Evolutionary conservation across 2,797 vertebrate genomes (phyloP).

Genomic region (Lindbergichthys nudifrons): DNA sequence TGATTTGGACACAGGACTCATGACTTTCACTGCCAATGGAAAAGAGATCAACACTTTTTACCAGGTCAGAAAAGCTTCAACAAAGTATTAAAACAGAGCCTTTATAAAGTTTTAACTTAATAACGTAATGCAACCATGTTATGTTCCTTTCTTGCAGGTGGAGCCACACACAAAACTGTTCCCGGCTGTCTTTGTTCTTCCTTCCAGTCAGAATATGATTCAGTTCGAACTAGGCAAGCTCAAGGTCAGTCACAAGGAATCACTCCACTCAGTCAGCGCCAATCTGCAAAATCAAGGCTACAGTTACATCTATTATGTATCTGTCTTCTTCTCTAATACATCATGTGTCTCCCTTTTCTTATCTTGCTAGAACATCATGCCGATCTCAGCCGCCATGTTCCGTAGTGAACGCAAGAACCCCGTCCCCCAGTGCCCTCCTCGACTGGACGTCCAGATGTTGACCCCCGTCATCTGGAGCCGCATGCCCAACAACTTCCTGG

Average conservation of each 20-base stretch:
- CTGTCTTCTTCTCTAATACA: background rate
- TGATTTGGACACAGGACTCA: conserved; percentile 93
- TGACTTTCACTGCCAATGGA: conserved; percentile 95
- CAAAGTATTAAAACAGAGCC: background rate
- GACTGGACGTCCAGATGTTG: conserved; percentile 90
- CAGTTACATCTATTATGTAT: background rate
- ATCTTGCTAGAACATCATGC: conserved; percentile 93
- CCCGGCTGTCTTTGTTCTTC: conserved; percentile 90
- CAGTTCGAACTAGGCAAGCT: conserved; percentile 94
- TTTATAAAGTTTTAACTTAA: background rate
- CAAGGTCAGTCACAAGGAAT: conserved; percentile 82
- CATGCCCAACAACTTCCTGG: conserved; percentile 92
- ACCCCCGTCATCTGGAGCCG: conserved; percentile 95
- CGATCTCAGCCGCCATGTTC: conserved; percentile 96
- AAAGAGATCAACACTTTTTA: conserved; percentile 97
- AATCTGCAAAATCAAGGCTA: no score
- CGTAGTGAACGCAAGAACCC: conserved; percentile 93
- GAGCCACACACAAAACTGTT: conserved; percentile 96
- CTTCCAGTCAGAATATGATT: conserved; percentile 92
- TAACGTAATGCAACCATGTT: background rate
- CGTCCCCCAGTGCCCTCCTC: conserved; percentile 91
- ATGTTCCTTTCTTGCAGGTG: conserved; percentile 82
- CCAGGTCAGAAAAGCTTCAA: conserved; percentile 84
- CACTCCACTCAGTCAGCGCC: background rate
- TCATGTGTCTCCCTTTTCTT: background rate